Conservation (phyloP, 2,113 vertebrate genomes). For the Dicaeum eximium region DNA sequence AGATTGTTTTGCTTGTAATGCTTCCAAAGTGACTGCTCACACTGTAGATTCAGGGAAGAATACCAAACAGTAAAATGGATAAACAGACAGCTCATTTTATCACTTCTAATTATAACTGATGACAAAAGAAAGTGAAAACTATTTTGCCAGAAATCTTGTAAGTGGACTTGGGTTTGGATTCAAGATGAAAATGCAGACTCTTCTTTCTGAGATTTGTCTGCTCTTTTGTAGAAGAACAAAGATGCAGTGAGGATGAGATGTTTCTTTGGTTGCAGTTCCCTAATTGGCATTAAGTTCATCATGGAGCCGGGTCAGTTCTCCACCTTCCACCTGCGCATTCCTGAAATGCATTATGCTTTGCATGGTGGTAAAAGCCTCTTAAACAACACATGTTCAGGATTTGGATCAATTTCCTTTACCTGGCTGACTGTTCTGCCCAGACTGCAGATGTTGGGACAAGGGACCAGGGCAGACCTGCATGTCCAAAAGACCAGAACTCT, state of each 20-base stretch:
- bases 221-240: not conserved
- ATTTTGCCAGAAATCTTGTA: not conserved
- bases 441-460: not conserved
- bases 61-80: not conserved
- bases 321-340: not conserved
- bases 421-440: not conserved
- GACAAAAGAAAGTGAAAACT: not conserved
- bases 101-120: constrained; percentile 10
- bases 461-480: not conserved
- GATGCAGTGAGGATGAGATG: not conserved
- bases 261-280: not conserved
- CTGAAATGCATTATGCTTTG: not conserved
- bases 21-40: constrained; percentile 42
- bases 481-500: not conserved
- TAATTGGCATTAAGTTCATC: not conserved
- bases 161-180: not conserved
- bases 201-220: not conserved
- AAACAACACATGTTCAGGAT: not conserved
- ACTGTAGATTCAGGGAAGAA: not conserved
- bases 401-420: not conserved
- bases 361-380: not conserved
- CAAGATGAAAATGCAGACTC: not conserved
- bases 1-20: constrained; percentile 56
- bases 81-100: constrained; percentile 12
- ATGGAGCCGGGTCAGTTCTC: not conserved